A percentile compares a stretch with the other conserved stretches of the same genome.
Evolutionary conservation across 1,140 invertebrate genomes (phyloP).

Genomic region (Elysia chlorotica): DNA sequence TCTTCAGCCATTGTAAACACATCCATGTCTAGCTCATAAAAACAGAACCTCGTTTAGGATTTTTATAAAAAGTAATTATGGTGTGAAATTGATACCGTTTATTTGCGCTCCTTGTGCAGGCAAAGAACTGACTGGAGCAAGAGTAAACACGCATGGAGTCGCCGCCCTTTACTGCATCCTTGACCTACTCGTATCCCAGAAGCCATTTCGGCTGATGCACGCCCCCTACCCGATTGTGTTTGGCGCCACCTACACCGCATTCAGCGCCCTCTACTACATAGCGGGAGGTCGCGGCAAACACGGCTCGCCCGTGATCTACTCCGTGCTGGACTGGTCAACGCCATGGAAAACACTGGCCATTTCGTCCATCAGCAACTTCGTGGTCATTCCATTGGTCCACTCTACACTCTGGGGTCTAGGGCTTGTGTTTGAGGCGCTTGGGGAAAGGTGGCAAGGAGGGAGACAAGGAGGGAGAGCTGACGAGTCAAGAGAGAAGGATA

Average conservation of each 20-base stretch:
- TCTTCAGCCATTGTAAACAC: background rate
- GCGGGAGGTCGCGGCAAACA: conserved; percentile 67
- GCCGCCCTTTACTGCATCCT: conserved; percentile 76
- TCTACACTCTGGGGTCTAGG: background rate
- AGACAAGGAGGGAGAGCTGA: too few species aligned
- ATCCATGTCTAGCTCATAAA: background rate
- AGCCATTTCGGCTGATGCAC: conserved; percentile 73
- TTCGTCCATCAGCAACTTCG: conserved; percentile 18
- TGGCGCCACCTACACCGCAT: conserved; percentile 70
- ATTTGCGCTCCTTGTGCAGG: background rate
- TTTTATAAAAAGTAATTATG: conserved; percentile 17
- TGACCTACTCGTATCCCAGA: conserved; percentile 73
- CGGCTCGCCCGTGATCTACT: conserved; percentile 8
- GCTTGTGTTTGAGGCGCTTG: too few species aligned
- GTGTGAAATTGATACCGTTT: background rate
- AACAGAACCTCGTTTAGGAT: conserved; percentile 14
- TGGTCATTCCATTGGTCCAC: conserved; percentile 17
- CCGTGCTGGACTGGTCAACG: conserved; percentile 12
- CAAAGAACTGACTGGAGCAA: conserved; percentile 3
- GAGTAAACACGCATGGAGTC: conserved; percentile 66
- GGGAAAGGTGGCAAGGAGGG: too few species aligned
- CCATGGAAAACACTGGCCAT: conserved; percentile 1
- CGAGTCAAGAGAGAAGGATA: too few species aligned
- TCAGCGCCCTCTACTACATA: conserved; percentile 72
- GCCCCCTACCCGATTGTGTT: conserved; percentile 73